Base-by-base conservation (phyloP, 1,140 invertebrate species). In the Apis dorsata region DNA sequence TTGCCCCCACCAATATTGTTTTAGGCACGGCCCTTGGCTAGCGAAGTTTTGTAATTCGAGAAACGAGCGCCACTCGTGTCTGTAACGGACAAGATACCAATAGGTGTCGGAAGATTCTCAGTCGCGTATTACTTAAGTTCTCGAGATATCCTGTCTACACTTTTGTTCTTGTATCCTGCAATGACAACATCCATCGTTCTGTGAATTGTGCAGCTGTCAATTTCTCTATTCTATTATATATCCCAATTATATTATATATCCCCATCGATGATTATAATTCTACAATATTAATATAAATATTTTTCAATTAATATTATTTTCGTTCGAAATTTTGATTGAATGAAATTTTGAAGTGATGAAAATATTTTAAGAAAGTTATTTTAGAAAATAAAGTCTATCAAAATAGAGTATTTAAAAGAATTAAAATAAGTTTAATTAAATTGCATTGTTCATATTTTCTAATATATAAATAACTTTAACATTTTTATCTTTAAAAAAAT, bases 1-100 rank as follows among this genome's bases (percentile, higher is more conserved):
- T 63, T 63, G 24, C 69, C 85, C 83, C 77, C 76, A 86, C 85
- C 80, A 91, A 92, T 92, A 90, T 92, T 92, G 90, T 91, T 92
- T 92, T 91, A 91, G 91, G 90, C 85, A 85, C 76, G 63, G 85
- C 81, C 75, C 24, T 84, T 81, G 77, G 73, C 81, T 59, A 57
- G 57, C 60, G 70, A 78, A 90, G 86, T 87, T 89, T 84, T 90
- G 89, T 91, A 91, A 91, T 82, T 84, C 34, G 88, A 92, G 90
- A 91, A 91, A 91, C 85, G 79, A 91, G 88, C 81, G 81, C 73
- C 84, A 83, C 77, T 84, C 85, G 77, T 78, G 82, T 28, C 66
- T 73, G 44, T 13, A 53, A 77, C 69, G 19, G 72, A 68, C 81
- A 79, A 71, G 59, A 78, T 83, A 68, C 74, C 68, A 73, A 69